Percentiles rank a stretch among this genome's conserved stretches.
Conservation (phyloP, 2,113 vertebrate species). For the Boulengeromyrus knoepffleri region DNA sequence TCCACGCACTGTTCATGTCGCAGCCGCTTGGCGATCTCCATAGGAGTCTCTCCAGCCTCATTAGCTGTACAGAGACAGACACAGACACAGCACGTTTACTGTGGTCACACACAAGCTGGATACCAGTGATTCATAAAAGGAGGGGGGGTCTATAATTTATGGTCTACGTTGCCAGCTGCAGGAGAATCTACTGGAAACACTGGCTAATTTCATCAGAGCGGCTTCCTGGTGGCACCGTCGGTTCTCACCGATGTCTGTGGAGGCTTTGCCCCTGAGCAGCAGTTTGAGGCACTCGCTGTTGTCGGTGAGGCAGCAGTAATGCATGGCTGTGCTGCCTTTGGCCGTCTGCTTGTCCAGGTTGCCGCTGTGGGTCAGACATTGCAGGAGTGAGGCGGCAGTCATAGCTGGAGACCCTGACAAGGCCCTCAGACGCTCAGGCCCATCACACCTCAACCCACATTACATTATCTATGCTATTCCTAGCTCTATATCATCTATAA, state of each 20-base stretch:
- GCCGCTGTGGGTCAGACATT: slow-evolving; percentile 54
- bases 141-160: background rate
- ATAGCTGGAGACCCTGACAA: background rate
- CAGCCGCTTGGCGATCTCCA: slow-evolving; percentile 84
- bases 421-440: background rate
- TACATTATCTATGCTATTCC: background rate
- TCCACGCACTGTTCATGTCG: slow-evolving; percentile 82
- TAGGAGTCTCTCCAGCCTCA: slow-evolving; percentile 79
- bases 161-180: background rate
- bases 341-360: slow-evolving; percentile 84
- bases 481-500: background rate
- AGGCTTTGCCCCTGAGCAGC: slow-evolving; percentile 84
- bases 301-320: slow-evolving; percentile 92
- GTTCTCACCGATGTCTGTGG: slow-evolving; percentile 76
- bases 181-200: background rate
- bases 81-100: background rate
- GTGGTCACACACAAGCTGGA: background rate
- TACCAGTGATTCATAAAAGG: background rate
- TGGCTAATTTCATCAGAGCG: background rate
- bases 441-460: background rate
- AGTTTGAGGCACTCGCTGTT: slow-evolving; percentile 93
- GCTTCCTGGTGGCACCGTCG: background rate
- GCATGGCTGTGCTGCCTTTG: slow-evolving; percentile 83
- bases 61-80: slow-evolving; percentile 65
- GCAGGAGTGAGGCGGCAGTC: background rate